Base-by-base conservation (phyloP, 2,797 vertebrate species). In the Macroramphosus scolopax region DNA sequence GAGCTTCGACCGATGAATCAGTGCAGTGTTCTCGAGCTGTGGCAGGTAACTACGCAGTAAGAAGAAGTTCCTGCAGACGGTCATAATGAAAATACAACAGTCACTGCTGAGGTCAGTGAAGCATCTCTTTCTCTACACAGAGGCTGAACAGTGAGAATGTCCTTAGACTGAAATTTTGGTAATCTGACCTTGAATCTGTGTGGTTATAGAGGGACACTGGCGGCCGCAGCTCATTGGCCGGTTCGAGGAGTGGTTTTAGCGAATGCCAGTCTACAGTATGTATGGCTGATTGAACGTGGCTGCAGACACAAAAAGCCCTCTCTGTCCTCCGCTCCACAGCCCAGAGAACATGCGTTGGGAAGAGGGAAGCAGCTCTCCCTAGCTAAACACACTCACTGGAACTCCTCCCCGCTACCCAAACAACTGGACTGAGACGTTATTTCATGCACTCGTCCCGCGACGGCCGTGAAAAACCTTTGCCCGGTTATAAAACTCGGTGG, bases 321-420 rank as follows among this genome's bases (percentile, higher is more conserved):
- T 84, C 78, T 75, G 76, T 80, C 45, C 70, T 75, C 33, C 17
- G 24, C 46, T 53, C 60, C 11, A 8, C 45, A 15, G 58, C 65
- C 64, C 13, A 28, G 60, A 70, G 81, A 82, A 80, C 83, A 83
- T 65, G 71, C 48, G 51, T 78, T n/a, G 22, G 64, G 55, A 61
- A 68, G 51, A 77, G 37, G 72, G 71, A 73, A 77, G 43, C 44
- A 15, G 45, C 67, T 47, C 64, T 45, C 47, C 53, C 38, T 56
- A 47, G 47, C 47, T 41, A 59, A 74, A 74, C 63, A 78, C 70
- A 46, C 72, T 54, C 32, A 64, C 58, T 77, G 77, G 74, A 78
- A 82, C 78, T 64, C 51, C 64, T 51, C 18, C 59, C 63, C 69
- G 26, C 74, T 72, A 63, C 35, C 68, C 64, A 81, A 85, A 86